phyloP scores from a whole-genome alignment of 1,140 invertebrate genomes.

The Tetramorium simillimum region DNA sequence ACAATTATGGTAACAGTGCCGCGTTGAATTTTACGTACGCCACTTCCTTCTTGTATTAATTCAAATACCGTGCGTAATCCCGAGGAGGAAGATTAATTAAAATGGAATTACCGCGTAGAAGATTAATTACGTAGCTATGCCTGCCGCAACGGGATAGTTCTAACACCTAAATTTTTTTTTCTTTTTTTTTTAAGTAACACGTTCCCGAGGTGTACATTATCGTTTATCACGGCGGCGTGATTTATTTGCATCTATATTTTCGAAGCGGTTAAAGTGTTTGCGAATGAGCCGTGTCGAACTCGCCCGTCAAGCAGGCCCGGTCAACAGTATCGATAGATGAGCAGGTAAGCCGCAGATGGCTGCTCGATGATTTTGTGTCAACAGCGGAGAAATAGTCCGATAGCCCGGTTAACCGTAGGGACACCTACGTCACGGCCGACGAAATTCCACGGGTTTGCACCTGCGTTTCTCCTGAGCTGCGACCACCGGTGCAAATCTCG shows the following conservation, averaged over 20 bases:
- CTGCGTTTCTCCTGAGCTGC: slow-evolving; percentile 62
- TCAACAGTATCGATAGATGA: slow-evolving; percentile 18
- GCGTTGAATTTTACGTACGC: slow-evolving; percentile 41
- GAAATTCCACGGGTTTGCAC: slow-evolving; percentile 68
- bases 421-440: slow-evolving; percentile 68
- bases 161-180: slow-evolving; percentile 52
- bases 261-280: not conserved
- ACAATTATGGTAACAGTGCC: slow-evolving; percentile 42
- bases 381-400: slow-evolving; percentile 52
- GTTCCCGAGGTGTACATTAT: not conserved
- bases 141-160: slow-evolving; percentile 7
- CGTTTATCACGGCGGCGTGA: not conserved
- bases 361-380: slow-evolving; percentile 47
- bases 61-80: slow-evolving; percentile 41
- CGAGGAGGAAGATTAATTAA: slow-evolving; percentile 58
- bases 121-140: slow-evolving; percentile 38
- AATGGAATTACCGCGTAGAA: slow-evolving; percentile 42
- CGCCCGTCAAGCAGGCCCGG: not conserved
- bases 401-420: slow-evolving; percentile 72
- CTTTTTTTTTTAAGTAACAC: not conserved
- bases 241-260: not conserved
- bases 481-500: slow-evolving; percentile 62
- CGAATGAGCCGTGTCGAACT: not conserved
- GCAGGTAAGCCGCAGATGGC: slow-evolving; percentile 39
- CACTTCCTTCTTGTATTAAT: slow-evolving; percentile 37